Percentiles rank a stretch among this genome's conserved stretches.
Evolutionary conservation across 2,113 vertebrate genomes (phyloP).

Genomic region (Aphelocoma coerulescens): DNA sequence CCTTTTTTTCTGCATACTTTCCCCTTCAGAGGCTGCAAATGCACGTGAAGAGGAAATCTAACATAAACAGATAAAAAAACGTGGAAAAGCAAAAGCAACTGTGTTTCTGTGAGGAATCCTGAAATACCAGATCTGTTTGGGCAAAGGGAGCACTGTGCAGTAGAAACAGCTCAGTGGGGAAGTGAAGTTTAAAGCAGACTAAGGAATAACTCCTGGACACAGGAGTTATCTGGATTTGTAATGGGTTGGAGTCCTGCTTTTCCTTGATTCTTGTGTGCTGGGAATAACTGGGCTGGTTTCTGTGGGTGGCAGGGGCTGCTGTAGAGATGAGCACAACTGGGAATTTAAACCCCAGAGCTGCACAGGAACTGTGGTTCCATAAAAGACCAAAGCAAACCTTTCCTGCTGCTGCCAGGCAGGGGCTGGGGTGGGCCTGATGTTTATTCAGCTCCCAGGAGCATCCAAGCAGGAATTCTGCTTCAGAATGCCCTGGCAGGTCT

Average conservation of each 20-base stretch:
- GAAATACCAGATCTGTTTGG: not conserved
- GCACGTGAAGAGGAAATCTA: not conserved
- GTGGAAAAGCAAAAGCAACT: not conserved
- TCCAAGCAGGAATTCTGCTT: not conserved
- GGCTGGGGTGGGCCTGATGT: accelerated
- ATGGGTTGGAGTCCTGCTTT: not conserved
- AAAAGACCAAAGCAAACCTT: not conserved
- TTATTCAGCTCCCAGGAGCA: not conserved
- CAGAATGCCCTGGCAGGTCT: not conserved
- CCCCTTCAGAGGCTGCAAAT: not conserved
- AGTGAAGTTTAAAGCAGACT: not conserved
- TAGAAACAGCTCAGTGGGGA: not conserved
- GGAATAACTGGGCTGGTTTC: not conserved
- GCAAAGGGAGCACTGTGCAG: not conserved
- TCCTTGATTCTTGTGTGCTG: not conserved
- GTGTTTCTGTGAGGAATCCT: not conserved
- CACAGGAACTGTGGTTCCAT: not conserved
- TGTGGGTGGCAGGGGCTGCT: not conserved
- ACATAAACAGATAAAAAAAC: not conserved
- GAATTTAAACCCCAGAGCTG: not conserved
- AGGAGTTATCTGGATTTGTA: not conserved
- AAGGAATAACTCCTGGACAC: not conserved
- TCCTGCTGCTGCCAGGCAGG: not conserved
- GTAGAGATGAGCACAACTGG: accelerated
- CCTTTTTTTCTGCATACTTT: not conserved